Evolutionary conservation across 1,140 invertebrate genomes (phyloP).

Genomic region (Achroia grisella): DNA sequence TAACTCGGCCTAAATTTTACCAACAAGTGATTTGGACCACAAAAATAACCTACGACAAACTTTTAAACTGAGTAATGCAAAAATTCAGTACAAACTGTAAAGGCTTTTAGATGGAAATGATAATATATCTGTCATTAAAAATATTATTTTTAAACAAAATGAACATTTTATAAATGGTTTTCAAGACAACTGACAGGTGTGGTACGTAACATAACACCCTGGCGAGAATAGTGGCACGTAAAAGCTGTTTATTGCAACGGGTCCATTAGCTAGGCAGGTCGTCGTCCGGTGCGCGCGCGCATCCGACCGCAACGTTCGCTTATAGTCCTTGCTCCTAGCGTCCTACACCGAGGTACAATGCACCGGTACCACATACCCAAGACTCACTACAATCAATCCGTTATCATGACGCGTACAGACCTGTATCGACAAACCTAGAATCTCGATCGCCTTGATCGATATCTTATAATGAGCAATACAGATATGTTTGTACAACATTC

Average conservation of each 20-base stretch:
- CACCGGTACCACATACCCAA: constrained; percentile 10
- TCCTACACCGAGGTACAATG: constrained; percentile 25
- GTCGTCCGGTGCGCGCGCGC: constrained; percentile 25
- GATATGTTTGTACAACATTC: constrained; percentile 6
- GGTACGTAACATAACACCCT: not conserved
- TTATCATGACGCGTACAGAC: not conserved
- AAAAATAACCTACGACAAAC: too few species aligned
- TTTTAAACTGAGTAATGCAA: too few species aligned
- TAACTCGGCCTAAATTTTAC: too few species aligned
- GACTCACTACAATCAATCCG: constrained; percentile 2
- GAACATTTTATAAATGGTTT: too few species aligned
- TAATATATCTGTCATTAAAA: too few species aligned
- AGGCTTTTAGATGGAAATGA: too few species aligned
- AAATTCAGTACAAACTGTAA: too few species aligned
- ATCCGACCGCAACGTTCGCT: constrained; percentile 27
- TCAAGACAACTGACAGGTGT: too few species aligned
- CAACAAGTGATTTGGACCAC: too few species aligned
- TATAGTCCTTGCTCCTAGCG: constrained; percentile 22
- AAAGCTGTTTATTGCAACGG: too few species aligned
- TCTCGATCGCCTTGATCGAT: constrained; percentile 3
- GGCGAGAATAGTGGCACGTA: not conserved
- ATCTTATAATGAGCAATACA: not conserved
- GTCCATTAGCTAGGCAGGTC: constrained; percentile 12
- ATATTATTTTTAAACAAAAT: too few species aligned
- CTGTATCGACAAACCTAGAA: too few species aligned